These are phyloP conservation scores for Halcyon malimbica DNA, from an alignment of 2,113 vertebrate genomes.

Conservation along the genomic window DNA sequence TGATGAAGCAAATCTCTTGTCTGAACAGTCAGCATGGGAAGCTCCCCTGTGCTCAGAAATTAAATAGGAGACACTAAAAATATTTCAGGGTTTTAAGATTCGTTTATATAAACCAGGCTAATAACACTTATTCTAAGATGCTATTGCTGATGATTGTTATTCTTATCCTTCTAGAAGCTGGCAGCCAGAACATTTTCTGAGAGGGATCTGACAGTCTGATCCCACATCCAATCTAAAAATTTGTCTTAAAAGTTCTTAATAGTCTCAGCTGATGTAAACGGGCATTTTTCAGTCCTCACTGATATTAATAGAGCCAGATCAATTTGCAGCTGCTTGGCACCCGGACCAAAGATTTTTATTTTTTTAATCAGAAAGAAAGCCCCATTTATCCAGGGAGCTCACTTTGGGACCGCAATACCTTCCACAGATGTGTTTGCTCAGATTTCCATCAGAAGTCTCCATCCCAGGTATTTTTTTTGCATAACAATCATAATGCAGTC, in stretches of 20 bases:
- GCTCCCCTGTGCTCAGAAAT: not conserved
- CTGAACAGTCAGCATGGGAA: not conserved
- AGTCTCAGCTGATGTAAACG: constrained; percentile 19
- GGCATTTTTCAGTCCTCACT: not conserved
- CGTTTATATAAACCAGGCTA: not conserved
- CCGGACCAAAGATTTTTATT: constrained; percentile 16
- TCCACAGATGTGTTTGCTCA: constrained; percentile 34
- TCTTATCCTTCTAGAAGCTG: not conserved
- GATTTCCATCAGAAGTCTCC: not conserved
- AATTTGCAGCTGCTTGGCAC: constrained; percentile 51
- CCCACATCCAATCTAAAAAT: not conserved
- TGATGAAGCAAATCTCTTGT: not conserved
- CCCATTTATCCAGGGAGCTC: not conserved
- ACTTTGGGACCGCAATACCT: not conserved
- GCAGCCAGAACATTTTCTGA: not conserved
- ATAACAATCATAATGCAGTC: not conserved
- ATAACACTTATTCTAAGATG: not conserved
- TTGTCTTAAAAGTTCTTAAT: not conserved
- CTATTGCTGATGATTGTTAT: not conserved
- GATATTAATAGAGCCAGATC: not conserved
- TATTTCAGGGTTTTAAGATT: not conserved
- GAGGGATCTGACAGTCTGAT: not conserved
- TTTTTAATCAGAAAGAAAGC: constrained; percentile 30
- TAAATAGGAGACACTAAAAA: not conserved
- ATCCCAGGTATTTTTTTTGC: not conserved